A percentile compares a stretch with the other conserved stretches of the same genome.
Conservation (phyloP, 2,797 vertebrate genomes). For the Vespertilio murinus region DNA sequence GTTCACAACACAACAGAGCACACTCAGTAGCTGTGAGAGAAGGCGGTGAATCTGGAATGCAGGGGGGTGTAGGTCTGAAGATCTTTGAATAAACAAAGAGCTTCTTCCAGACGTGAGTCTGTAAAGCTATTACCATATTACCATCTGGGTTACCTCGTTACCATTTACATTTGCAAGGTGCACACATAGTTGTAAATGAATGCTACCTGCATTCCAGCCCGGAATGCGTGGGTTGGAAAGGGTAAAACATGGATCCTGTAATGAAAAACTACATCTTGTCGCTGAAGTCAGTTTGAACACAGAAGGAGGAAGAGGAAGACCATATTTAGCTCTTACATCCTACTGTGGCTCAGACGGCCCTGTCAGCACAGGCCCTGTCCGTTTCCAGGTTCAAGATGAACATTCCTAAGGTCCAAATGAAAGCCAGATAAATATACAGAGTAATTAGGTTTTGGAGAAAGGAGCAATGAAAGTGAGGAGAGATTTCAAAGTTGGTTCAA, state of each 20-base stretch:
- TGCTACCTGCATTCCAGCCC: conserved; percentile 20
- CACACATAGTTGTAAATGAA: conserved; percentile 45
- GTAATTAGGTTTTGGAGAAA: conserved; percentile 30
- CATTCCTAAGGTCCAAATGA: conserved; percentile 54
- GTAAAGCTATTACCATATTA: conserved; percentile 24
- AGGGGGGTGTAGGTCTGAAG: background rate
- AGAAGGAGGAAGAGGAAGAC: conserved; percentile 66
- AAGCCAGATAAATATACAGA: conserved; percentile 55
- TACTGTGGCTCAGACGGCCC: background rate
- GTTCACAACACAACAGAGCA: background rate
- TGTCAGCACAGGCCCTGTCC: conserved; percentile 56
- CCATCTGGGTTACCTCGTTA: conserved; percentile 57
- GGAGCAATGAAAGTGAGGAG: background rate
- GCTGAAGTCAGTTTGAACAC: conserved; percentile 18
- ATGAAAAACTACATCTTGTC: conserved; percentile 60
- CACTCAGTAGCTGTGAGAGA: background rate
- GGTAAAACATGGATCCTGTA: conserved; percentile 48
- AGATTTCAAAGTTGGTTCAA: conserved; percentile 15
- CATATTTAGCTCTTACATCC: conserved; percentile 70
- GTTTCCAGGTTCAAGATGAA: conserved; percentile 38
- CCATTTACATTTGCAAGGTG: conserved; percentile 54
- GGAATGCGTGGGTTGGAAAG: conserved; percentile 58
- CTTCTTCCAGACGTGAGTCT: conserved; percentile 35
- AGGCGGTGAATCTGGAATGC: background rate
- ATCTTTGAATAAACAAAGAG: conserved; percentile 34